Conservation (phyloP, 2,113 vertebrate genomes). For the Sapayoa aenigma region DNA sequence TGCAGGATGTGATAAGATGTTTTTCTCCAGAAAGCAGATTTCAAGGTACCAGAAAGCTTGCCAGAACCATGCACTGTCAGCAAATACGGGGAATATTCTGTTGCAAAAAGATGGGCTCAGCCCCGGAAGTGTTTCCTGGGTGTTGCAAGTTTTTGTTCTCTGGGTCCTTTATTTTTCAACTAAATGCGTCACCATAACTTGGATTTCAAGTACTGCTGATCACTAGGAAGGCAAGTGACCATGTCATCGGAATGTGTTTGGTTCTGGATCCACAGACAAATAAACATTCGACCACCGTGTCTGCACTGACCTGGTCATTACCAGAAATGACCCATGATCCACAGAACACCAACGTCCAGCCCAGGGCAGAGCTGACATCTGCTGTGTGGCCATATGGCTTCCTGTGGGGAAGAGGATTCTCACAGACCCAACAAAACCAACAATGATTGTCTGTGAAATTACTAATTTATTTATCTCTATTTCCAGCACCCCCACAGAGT, state of each 20-base stretch:
- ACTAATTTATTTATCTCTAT: not conserved
- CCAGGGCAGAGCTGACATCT: not conserved
- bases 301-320: not conserved
- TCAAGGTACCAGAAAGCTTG: not conserved
- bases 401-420: not conserved
- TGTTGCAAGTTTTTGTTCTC: not conserved
- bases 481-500: not conserved
- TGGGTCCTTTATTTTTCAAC: not conserved
- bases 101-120: not conserved
- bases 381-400: not conserved
- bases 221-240: not conserved
- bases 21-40: not conserved
- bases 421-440: not conserved
- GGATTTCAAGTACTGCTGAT: not conserved
- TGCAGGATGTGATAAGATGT: not conserved
- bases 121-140: not conserved
- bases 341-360: not conserved
- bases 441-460: not conserved
- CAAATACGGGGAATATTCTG: not conserved
- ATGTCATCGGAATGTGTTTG: not conserved
- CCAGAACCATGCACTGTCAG: not conserved
- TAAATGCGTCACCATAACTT: not conserved
- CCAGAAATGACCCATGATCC: not conserved
- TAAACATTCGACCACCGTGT: not conserved
- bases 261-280: not conserved